Evolutionary conservation across 2,113 vertebrate species (phyloP), one percentile per base, ranked within the genome.

Genomic region (Taxidea taxus): DNA sequence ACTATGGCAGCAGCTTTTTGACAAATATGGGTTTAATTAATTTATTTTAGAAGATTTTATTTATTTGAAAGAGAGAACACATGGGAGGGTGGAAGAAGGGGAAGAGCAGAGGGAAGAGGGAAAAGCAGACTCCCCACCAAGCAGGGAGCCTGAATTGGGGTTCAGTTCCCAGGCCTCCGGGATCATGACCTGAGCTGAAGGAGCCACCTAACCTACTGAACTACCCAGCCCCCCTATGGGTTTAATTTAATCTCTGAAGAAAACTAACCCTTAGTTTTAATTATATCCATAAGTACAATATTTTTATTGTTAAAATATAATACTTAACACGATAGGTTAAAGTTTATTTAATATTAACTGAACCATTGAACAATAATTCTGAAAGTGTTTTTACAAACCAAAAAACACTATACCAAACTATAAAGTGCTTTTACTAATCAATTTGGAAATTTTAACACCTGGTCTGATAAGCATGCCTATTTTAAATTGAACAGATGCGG

Each of bases 401-500:
- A 78, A 94, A 96, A 95, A 95, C 29, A 86, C 18, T 58, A 51
- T 88, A 18, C 3, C 31, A 88, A 68, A 94, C 66, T 97, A 75
- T 93, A 86, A 97, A 72, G 20, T 42, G 42, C 15, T 88, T 96
- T 90, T 91, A 82, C 27, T 93, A 95, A 97, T 87, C 75, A 94
- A 37, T 88, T 91, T 95, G 29, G 81, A 64, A 94, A 94, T 96
- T 37, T 25, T 90, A 96, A 74, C 58, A 92, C 91, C 92, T 97
- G 74, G 74, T 90, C 54, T 96, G 56, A 94, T 96, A 58, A 91
- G 37, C 25, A 10, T 77, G 9, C 27, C 90, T 95, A 37, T 91
- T 94, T 97, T 83, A 96, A 96, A 90, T 42, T 87, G 31, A 98
- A 84, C 54, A 95, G 72, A 86, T 95, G 84, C 6, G 44, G 29